Evolutionary conservation across 2,888 invertebrate species (phyloP).

Genomic region (Petrophora chlorosata): DNA sequence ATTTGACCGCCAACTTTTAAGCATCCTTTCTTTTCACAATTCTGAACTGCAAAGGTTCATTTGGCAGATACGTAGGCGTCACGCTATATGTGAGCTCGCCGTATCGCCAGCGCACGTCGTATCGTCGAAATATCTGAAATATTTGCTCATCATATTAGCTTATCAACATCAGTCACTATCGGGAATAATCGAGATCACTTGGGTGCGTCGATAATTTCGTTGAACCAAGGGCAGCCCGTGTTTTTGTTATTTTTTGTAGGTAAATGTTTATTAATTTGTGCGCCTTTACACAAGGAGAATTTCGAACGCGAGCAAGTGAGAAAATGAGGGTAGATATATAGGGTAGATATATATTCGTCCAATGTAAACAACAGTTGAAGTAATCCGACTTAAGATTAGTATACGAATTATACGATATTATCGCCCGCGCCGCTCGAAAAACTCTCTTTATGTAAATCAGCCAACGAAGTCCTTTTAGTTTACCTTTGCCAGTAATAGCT

Average conservation of each 20-base stretch:
- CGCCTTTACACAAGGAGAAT: too few relatives aligned
- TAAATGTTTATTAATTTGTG: too few relatives aligned
- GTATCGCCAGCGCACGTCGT: constrained; percentile 87
- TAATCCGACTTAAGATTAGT: too few relatives aligned
- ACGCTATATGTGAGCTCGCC: constrained; percentile 87
- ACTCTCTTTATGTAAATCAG: not conserved
- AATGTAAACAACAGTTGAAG: too few relatives aligned
- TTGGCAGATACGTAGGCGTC: constrained; percentile 89
- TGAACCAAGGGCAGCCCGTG: constrained; percentile 13
- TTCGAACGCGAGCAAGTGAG: too few relatives aligned
- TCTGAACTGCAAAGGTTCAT: constrained; percentile 88
- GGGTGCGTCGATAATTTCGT: constrained; percentile 20
- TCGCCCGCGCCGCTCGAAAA: not conserved
- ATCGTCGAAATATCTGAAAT: constrained; percentile 88
- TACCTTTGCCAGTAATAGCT: constrained; percentile 90
- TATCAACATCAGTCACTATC: constrained; percentile 25
- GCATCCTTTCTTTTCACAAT: constrained; percentile 65
- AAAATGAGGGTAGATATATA: too few relatives aligned
- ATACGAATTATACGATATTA: too few relatives aligned
- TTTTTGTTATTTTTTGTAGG: constrained; percentile 5
- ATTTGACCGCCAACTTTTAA: not conserved
- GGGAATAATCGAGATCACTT: constrained; percentile 23
- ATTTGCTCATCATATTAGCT: constrained; percentile 26
- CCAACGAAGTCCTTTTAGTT: not conserved
- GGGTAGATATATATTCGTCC: too few relatives aligned